A percentile compares a stretch with the other conserved stretches of the same genome.
Evolutionary conservation across 2,888 invertebrate species (phyloP).

Genomic region (Philonicus albiceps): DNA sequence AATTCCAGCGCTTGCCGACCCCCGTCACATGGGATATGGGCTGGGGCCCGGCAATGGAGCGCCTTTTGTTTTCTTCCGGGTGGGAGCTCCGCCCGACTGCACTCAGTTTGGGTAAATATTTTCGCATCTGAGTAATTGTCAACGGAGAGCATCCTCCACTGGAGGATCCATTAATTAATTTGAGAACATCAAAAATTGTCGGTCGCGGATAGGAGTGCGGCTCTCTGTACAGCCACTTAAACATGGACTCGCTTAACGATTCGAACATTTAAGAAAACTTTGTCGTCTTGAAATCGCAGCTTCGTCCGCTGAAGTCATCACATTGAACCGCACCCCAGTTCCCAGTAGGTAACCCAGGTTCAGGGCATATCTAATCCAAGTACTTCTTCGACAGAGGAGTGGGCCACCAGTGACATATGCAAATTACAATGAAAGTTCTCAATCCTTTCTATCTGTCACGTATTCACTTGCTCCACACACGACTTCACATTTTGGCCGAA

Average conservation of each 20-base stretch:
- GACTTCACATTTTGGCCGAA: conserved; percentile 35
- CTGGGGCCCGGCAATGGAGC: background rate
- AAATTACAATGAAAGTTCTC: conserved; percentile 30
- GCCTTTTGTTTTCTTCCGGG: background rate
- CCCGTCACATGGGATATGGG: background rate
- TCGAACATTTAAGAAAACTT: conserved; percentile 9
- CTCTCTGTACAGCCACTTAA: background rate
- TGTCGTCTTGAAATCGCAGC: background rate
- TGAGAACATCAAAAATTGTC: background rate
- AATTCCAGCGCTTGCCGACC: background rate
- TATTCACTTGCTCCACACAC: conserved; percentile 39
- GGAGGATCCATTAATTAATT: conserved; percentile 24
- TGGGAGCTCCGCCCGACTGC: background rate
- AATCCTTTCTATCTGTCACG: conserved; percentile 40
- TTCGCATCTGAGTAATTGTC: conserved; percentile 33
- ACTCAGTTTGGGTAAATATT: conserved; percentile 31
- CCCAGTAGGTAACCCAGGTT: background rate
- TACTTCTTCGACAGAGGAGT: background rate
- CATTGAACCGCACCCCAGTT: background rate
- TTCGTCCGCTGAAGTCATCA: background rate
- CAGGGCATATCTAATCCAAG: background rate
- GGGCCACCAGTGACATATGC: conserved; percentile 22
- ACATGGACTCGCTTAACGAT: background rate
- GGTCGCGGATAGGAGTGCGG: background rate
- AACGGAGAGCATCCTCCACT: background rate